Conservation (phyloP, 2,113 vertebrate genomes). For the Aepyceros melampus region DNA sequence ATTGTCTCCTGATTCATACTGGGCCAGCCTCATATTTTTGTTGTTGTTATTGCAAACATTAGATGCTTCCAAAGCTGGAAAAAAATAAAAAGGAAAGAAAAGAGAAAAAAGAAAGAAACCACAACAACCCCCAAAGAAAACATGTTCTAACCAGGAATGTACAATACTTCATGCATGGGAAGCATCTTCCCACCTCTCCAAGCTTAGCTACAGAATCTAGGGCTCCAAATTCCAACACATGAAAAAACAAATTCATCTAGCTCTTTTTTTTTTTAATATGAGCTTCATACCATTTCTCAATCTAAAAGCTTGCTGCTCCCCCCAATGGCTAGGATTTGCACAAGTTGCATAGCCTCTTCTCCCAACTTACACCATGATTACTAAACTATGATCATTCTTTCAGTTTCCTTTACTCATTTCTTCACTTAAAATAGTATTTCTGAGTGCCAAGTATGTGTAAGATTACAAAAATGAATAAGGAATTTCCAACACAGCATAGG, state of each 20-base stretch:
- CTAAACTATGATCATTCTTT: background rate
- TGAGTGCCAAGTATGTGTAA: background rate
- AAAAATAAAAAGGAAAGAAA: background rate
- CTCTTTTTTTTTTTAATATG: background rate
- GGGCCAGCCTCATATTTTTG: constrained; percentile 28
- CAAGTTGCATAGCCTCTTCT: background rate
- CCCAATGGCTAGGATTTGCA: background rate
- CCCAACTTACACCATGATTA: background rate
- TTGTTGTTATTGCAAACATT: constrained; percentile 58
- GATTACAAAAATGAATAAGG: background rate
- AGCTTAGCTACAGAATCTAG: constrained; percentile 39
- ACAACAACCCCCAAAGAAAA: constrained; percentile 63
- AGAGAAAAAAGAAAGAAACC: constrained; percentile 48
- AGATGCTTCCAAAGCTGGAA: constrained; percentile 36
- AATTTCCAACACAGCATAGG: background rate
- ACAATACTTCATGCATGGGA: constrained; percentile 45
- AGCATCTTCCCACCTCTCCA: constrained; percentile 49
- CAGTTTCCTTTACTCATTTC: background rate
- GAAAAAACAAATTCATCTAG: background rate
- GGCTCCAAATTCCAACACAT: constrained; percentile 35
- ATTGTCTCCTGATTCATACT: constrained; percentile 22
- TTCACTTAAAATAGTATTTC: background rate
- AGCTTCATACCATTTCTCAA: background rate
- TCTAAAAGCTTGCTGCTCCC: background rate
- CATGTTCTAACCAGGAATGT: constrained; percentile 46